Conservation (phyloP, 1,140 invertebrate genomes). For the Catajapyx aquilonaris region DNA sequence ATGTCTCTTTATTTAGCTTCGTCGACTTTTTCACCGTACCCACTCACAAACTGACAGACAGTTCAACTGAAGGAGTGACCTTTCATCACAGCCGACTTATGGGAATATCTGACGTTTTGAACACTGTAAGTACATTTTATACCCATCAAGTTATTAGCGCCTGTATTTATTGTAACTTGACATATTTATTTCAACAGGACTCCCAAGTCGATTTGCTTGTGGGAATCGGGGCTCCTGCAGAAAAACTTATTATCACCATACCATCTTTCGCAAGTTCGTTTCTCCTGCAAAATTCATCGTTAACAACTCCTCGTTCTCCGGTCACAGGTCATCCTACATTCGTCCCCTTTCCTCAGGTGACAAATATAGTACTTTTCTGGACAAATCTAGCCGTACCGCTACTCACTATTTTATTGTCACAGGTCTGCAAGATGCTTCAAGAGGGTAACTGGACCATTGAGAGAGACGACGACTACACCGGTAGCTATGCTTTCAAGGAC, state of each 20-base stretch:
- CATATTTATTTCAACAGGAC: conserved; percentile 27
- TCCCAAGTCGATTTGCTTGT: conserved; percentile 49
- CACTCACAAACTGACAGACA: conserved; percentile 40
- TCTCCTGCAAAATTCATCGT: conserved; percentile 28
- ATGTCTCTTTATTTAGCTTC: too few relatives aligned
- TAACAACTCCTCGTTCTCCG: background rate
- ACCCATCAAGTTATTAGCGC: background rate
- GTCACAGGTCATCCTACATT: background rate
- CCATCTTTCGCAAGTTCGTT: conserved; percentile 43
- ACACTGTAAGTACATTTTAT: conserved; percentile 31
- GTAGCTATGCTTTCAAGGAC: conserved; percentile 49
- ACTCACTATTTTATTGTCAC: conserved; percentile 9
- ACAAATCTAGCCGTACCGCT: background rate
- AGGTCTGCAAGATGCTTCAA: conserved; percentile 36
- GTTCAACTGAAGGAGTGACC: conserved; percentile 32
- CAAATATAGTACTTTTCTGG: background rate
- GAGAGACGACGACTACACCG: conserved; percentile 54
- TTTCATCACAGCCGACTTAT: conserved; percentile 55
- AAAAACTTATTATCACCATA: conserved; percentile 43
- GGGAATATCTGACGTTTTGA: conserved; percentile 53
- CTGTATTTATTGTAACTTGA: background rate
- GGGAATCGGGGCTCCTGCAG: conserved; percentile 42
- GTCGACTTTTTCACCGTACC: conserved; percentile 42
- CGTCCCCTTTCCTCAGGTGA: background rate
- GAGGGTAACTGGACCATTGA: conserved; percentile 47